Percentiles rank a stretch among this genome's conserved stretches.
phyloP scores from a whole-genome alignment of 1,140 invertebrate species.

The Chironomus striatipennis region DNA sequence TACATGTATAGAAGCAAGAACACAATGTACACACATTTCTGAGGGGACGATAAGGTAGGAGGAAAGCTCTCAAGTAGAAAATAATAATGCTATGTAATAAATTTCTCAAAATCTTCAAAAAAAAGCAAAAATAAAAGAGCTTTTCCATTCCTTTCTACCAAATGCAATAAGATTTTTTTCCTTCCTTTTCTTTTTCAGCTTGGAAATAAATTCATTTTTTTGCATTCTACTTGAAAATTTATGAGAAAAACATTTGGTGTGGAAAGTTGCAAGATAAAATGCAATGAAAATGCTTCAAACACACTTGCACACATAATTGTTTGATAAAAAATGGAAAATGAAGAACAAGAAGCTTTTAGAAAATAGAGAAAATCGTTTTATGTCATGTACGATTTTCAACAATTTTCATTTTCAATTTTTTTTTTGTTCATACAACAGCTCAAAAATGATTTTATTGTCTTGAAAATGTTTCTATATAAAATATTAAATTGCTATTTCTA shows the following conservation, averaged over 20 bases:
- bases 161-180: too few species aligned
- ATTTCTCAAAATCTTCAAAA: constrained; percentile 8
- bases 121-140: neutral
- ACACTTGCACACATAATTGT: constrained; percentile 10
- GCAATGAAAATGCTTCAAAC: constrained; percentile 12
- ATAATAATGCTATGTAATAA: constrained; percentile 10
- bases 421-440: neutral
- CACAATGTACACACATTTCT: too few species aligned
- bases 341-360: neutral
- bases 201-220: neutral
- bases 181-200: neutral
- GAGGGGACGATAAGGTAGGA: neutral
- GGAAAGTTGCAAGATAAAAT: constrained; percentile 8
- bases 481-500: neutral
- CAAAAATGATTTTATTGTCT: neutral
- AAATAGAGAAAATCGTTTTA: neutral
- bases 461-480: neutral
- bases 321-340: neutral
- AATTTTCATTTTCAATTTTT: constrained; percentile 3
- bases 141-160: too few species aligned
- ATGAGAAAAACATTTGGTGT: constrained; percentile 13
- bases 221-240: neutral
- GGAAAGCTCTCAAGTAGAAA: neutral
- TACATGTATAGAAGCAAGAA: too few species aligned
- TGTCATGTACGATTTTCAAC: constrained; percentile 1